Evolutionary conservation across 1,140 invertebrate genomes (phyloP).

Genomic region (Apolygus lucorum): DNA sequence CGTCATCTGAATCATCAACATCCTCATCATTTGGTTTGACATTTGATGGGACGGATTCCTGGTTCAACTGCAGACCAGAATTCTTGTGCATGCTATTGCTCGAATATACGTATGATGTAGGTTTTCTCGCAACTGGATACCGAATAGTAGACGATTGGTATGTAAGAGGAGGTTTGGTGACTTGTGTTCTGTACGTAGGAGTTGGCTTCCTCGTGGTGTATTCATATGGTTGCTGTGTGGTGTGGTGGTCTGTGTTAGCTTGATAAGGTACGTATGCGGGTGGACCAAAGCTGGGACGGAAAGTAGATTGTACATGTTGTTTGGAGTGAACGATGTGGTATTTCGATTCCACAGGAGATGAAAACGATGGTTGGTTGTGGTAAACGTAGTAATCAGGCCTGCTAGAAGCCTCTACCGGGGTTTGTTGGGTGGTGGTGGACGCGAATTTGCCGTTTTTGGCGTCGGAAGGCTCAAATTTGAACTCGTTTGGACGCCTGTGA

Average conservation of each 20-base stretch:
- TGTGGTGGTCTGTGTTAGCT: neutral
- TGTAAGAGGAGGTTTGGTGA: neutral
- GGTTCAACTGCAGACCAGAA: neutral
- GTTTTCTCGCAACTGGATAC: neutral
- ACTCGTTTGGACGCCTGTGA: slow-evolving; percentile 2
- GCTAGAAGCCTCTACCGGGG: neutral
- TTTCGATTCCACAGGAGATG: neutral
- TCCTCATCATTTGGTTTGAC: slow-evolving; percentile 21
- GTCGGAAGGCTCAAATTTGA: slow-evolving; percentile 11
- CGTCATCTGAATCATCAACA: slow-evolving; percentile 19
- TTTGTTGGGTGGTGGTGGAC: neutral
- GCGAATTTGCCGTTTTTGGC: neutral
- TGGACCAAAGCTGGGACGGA: neutral
- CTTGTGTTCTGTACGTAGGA: neutral
- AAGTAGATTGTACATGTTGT: neutral
- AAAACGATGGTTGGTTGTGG: neutral
- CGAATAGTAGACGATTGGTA: neutral
- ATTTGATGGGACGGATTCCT: neutral
- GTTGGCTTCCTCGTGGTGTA: neutral
- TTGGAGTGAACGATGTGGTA: neutral
- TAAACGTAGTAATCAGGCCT: neutral
- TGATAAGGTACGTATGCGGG: neutral
- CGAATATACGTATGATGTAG: neutral
- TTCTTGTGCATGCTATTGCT: neutral
- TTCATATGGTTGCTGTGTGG: neutral